Evolutionary conservation across 35 echinoderm and acorn worm species (phyloP).

Genomic region (Ophioderma brevispina): DNA sequence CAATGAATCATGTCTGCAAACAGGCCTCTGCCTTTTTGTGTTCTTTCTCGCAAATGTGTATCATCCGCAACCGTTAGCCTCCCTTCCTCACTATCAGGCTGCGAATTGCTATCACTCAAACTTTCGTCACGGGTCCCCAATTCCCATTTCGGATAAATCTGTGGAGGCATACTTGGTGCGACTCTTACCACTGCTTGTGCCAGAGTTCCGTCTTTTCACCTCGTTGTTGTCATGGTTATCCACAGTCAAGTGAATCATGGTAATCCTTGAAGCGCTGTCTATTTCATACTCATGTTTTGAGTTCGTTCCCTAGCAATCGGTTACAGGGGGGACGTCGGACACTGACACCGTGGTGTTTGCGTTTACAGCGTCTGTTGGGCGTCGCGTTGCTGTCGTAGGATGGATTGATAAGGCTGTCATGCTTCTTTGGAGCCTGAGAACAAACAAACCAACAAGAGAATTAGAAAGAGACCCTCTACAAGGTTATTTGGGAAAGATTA

Average conservation of each 20-base stretch:
- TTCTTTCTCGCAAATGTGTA: slow-evolving; percentile 91
- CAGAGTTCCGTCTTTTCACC: slow-evolving; percentile 43
- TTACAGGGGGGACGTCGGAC: slow-evolving; percentile 61
- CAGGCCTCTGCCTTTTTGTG: slow-evolving; percentile 94
- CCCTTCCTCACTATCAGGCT: slow-evolving; percentile 50
- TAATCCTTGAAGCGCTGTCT: slow-evolving; percentile 49
- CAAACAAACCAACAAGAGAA: slow-evolving; percentile 4
- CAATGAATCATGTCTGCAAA: slow-evolving; percentile 98
- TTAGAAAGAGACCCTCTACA: too few species aligned
- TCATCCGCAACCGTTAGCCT: slow-evolving; percentile 95
- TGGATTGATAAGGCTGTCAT: slow-evolving; percentile 95
- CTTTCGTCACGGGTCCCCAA: slow-evolving; percentile 85
- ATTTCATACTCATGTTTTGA: slow-evolving; percentile 75
- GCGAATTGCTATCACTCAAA: slow-evolving; percentile 47
- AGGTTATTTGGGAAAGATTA: too few species aligned
- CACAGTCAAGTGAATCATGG: slow-evolving; percentile 21
- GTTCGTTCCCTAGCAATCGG: slow-evolving; percentile 76
- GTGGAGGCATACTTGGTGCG: slow-evolving; percentile 92
- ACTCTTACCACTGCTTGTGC: slow-evolving; percentile 58
- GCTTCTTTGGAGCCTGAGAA: slow-evolving; percentile 70
- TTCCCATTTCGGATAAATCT: slow-evolving; percentile 86
- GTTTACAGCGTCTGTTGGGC: slow-evolving; percentile 88
- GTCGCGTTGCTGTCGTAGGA: slow-evolving; percentile 78
- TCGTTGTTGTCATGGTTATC: slow-evolving; percentile 35
- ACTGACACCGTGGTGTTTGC: slow-evolving; percentile 78